Evolutionary conservation across 2,888 invertebrate species (phyloP), one percentile per base, ranked within the genome.

Genomic region (Piscicola geometra): DNA sequence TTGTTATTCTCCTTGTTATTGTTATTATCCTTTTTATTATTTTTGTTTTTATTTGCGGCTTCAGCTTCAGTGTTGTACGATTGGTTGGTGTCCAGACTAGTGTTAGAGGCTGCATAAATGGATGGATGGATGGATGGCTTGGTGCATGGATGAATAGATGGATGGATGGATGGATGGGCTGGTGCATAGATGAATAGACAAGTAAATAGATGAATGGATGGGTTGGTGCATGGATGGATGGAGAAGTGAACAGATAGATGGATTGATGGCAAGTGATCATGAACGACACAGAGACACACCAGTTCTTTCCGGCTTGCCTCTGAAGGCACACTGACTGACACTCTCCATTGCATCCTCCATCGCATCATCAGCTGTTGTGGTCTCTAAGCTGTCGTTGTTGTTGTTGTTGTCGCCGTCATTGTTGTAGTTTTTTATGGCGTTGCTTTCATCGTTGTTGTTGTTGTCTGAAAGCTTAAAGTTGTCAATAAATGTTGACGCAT

Each of bases 71-170:
- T 73, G 15, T 3, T 18, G 35, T n/a, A 33, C 21, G 52, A 71
- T 1, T 56, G 73, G 35, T 32, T 60, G 28, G 73, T 50, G 64
- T 73, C 60, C 32, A 73, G 25, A 36, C 73, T 73, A n/a, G 73
- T 33, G 35, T 21, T 35, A 9, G 73, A 73, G n/a, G 52, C 73
- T 73, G 60, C 1, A 41, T 64, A 15, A n/a, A 25, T 64, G 25
- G 30, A n/a, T 25, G n/a, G n/a, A n/a, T n/a, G n/a, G n/a, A n/a
- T n/a, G n/a, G n/a, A n/a, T n/a, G n/a, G n/a, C n/a, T n/a, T n/a
- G n/a, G n/a, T n/a, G n/a, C n/a, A n/a, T n/a, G n/a, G n/a, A n/a
- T n/a, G n/a, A n/a, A n/a, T n/a, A n/a, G n/a, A n/a, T n/a, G n/a
- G n/a, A n/a, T n/a, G n/a, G n/a, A n/a, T n/a, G n/a, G n/a, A n/a